These are phyloP conservation scores for Hirundo rustica DNA, from an alignment of 2,797 vertebrate species.

Conservation along the genomic window DNA sequence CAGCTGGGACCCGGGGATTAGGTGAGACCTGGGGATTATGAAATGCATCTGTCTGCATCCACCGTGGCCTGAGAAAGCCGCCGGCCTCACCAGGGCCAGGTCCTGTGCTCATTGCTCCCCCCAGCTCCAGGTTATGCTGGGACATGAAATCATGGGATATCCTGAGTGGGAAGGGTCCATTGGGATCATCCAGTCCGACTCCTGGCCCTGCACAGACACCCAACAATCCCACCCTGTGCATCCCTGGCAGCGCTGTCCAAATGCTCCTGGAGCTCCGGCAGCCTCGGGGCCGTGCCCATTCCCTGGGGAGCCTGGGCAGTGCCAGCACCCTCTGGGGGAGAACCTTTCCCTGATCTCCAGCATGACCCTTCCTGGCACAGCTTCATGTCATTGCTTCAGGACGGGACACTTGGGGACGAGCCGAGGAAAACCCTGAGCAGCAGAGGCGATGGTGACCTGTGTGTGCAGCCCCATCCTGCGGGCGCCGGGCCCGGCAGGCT, in stretches of 20 bases:
- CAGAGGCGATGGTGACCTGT: fast-evolving
- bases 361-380: fast-evolving
- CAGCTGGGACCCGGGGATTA: neutral
- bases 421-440: too few species aligned
- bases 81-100: neutral
- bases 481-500: fast-evolving
- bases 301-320: neutral
- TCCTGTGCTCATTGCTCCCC: fast-evolving
- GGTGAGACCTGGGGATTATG: neutral
- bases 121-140: neutral
- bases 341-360: fast-evolving
- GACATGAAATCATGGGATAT: neutral
- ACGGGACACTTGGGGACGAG: neutral
- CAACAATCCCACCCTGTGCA: neutral
- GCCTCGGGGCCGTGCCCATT: neutral
- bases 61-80: fast-evolving
- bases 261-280: neutral
- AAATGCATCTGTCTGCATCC: neutral
- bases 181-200: fast-evolving
- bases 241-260: fast-evolving
- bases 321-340: neutral
- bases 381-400: neutral
- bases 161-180: neutral
- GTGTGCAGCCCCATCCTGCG: fast-evolving
- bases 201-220: neutral